Conservation (phyloP, 2,888 invertebrate species). For the Drosophila antonietae region DNA sequence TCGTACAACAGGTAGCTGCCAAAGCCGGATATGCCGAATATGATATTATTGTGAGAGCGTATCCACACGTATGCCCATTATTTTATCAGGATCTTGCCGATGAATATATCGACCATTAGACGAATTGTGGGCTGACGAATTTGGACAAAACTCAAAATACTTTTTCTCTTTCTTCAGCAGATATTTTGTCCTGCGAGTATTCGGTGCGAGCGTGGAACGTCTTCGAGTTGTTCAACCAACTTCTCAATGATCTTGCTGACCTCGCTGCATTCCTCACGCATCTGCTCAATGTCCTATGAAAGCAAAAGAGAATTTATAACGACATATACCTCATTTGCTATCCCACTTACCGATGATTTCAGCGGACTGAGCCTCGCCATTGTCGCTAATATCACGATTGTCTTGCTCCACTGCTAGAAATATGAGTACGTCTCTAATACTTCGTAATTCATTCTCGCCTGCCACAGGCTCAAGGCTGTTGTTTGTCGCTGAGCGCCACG, state of each 20-base stretch:
- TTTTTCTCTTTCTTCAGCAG: slow-evolving; percentile 97
- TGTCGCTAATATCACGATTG: slow-evolving; percentile 93
- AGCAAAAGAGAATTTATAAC: not conserved
- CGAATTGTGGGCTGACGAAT: slow-evolving; percentile 92
- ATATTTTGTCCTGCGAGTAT: slow-evolving; percentile 97
- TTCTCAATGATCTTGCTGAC: slow-evolving; percentile 94
- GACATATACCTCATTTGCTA: not conserved
- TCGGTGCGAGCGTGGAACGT: slow-evolving; percentile 96
- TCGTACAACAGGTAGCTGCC: slow-evolving; percentile 94
- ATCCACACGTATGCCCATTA: slow-evolving; percentile 92
- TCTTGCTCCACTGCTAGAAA: slow-evolving; percentile 90
- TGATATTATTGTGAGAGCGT: slow-evolving; percentile 94
- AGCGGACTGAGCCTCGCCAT: slow-evolving; percentile 91
- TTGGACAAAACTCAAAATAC: slow-evolving; percentile 93
- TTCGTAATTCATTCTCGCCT: slow-evolving; percentile 85
- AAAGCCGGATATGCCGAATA: slow-evolving; percentile 91
- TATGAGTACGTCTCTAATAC: slow-evolving; percentile 87
- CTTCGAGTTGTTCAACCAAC: slow-evolving; percentile 94
- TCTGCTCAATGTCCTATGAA: slow-evolving; percentile 90
- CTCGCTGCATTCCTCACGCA: slow-evolving; percentile 90
- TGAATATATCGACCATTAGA: slow-evolving; percentile 93
- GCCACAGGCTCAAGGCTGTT: slow-evolving; percentile 86
- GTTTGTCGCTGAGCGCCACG: slow-evolving; percentile 86
- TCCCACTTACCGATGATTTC: slow-evolving; percentile 85
- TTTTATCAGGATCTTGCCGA: slow-evolving; percentile 90